These are phyloP conservation scores for Magallana ariakensis DNA, from an alignment of 1,140 invertebrate species.

Conservation along the genomic window DNA sequence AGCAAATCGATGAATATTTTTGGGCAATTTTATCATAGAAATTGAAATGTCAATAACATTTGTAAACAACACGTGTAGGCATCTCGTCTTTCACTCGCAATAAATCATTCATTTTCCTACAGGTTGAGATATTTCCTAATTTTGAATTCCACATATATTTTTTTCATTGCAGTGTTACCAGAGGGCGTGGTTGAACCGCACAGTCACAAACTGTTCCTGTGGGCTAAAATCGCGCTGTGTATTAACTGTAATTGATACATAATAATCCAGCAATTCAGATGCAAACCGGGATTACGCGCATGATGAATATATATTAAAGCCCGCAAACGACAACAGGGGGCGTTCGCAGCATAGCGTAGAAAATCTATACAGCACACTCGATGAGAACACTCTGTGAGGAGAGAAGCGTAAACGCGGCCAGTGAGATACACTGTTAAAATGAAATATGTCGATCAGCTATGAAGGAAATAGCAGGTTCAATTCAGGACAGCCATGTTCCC, in stretches of 20 bases:
- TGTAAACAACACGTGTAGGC: background rate
- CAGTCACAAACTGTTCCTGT: background rate
- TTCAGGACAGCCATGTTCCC: constrained; percentile 48
- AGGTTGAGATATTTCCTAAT: background rate
- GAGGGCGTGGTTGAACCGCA: background rate
- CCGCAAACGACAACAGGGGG: constrained; percentile 37
- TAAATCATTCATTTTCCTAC: background rate
- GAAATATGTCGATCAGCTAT: constrained; percentile 36
- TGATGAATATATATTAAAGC: constrained; percentile 37
- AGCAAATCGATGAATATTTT: background rate
- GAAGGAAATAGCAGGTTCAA: constrained; percentile 35
- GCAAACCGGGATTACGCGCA: constrained; percentile 22
- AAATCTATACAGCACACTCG: constrained; percentile 33
- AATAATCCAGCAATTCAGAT: constrained; percentile 10
- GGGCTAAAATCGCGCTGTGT: background rate
- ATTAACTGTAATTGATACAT: constrained; percentile 37
- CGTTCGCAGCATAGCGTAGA: constrained; percentile 11
- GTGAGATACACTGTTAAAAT: constrained; percentile 5
- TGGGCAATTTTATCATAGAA: background rate
- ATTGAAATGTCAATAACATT: background rate
- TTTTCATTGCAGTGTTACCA: background rate
- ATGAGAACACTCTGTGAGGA: background rate
- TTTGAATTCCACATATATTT: background rate
- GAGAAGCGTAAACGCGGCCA: background rate
- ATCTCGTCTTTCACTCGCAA: background rate